phyloP scores from a whole-genome alignment of 2,888 invertebrate species.

The Teleogryllus oceanicus region DNA sequence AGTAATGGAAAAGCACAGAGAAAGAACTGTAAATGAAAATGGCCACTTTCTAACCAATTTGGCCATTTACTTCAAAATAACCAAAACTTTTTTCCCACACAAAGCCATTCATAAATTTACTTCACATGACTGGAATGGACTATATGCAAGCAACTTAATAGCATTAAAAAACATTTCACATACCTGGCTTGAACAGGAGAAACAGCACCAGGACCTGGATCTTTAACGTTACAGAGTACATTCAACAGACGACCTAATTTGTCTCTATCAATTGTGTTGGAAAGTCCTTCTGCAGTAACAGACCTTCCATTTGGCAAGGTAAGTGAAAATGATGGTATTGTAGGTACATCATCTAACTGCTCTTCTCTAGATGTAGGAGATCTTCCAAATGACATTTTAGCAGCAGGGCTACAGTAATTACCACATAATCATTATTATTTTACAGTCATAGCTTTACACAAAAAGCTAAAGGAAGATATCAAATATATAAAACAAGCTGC shows the following conservation, averaged over 20 bases:
- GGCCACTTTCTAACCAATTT: too few relatives aligned
- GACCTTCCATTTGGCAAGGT: slow-evolving; percentile 40
- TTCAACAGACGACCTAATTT: not conserved
- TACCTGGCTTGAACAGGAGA: not conserved
- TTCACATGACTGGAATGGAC: slow-evolving; percentile 5
- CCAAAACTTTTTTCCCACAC: too few relatives aligned
- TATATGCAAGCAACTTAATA: not conserved
- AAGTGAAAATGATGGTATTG: not conserved
- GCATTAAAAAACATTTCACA: not conserved
- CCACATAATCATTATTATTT: too few relatives aligned
- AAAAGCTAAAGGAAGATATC: too few relatives aligned
- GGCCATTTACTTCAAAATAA: too few relatives aligned
- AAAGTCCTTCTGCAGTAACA: slow-evolving; percentile 12
- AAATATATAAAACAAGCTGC: too few relatives aligned
- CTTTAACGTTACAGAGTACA: not conserved
- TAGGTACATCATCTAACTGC: not conserved
- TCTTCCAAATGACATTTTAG: slow-evolving; percentile 20
- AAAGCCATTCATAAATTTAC: not conserved
- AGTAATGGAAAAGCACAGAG: too few relatives aligned
- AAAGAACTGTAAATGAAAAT: too few relatives aligned
- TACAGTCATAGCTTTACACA: too few relatives aligned
- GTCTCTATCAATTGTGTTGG: slow-evolving; percentile 18
- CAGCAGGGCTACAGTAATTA: slow-evolving; percentile 18
- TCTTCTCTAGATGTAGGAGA: slow-evolving; percentile 12
- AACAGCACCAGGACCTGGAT: not conserved